These are phyloP conservation scores for Chironomus tepperi DNA, from an alignment of 1,140 invertebrate genomes.

Conservation along the genomic window DNA sequence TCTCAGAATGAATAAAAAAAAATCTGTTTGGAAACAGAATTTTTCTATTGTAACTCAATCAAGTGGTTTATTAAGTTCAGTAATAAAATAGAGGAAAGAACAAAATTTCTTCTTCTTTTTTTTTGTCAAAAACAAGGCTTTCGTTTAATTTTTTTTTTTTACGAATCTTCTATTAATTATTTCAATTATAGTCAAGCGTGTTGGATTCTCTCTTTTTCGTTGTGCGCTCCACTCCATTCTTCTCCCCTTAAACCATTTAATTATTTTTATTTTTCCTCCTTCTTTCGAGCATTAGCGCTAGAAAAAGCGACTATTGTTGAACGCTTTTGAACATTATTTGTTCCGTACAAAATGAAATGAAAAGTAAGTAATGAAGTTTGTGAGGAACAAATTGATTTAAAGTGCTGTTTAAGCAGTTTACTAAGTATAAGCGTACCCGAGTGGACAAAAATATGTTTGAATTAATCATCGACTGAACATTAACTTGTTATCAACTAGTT, in stretches of 20 bases:
- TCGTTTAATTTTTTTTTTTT: neutral
- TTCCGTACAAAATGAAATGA: neutral
- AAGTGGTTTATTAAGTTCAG: neutral
- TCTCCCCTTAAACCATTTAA: slow-evolving; percentile 16
- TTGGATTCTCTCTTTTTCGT: neutral
- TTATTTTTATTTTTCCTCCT: neutral
- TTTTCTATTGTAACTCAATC: neutral
- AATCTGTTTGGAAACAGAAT: neutral
- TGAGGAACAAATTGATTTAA: no score
- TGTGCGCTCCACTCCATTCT: neutral
- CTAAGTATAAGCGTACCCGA: no score
- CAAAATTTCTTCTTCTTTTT: neutral
- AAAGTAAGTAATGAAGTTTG: no score
- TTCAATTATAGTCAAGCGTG: slow-evolving; percentile 19
- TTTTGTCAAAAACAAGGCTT: slow-evolving; percentile 1
- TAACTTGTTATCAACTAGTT: no score
- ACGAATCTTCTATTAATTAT: slow-evolving; percentile 15
- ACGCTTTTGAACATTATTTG: neutral
- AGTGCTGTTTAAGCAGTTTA: no score
- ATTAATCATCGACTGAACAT: no score
- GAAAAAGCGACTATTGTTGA: neutral
- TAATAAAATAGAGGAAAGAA: no score
- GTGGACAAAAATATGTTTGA: no score
- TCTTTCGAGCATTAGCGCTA: neutral
- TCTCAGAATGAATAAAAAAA: no score